Conservation (phyloP, 30 jellyfish, hydroid and myxozoan genomes). For the Hydra vulgaris region DNA sequence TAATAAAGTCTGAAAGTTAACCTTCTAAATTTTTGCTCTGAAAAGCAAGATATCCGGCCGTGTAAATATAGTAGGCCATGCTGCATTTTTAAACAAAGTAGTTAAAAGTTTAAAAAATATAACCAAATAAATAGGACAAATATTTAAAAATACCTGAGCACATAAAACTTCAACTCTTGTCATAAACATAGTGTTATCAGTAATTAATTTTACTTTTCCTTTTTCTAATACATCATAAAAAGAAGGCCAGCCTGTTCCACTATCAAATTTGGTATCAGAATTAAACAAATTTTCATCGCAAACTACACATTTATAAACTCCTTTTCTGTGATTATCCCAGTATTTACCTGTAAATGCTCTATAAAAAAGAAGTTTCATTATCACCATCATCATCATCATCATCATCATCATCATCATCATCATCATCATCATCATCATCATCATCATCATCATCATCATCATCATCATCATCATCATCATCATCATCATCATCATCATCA, state of each 20-base stretch:
- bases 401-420: too few relatives aligned
- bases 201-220: conserved; percentile 46
- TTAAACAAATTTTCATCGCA: conserved; percentile 73
- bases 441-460: too few relatives aligned
- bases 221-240: conserved; percentile 57
- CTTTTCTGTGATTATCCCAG: conserved; percentile 55
- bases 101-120: not conserved
- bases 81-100: not conserved
- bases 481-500: too few relatives aligned
- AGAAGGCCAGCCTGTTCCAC: conserved; percentile 99
- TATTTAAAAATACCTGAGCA: conserved; percentile 25
- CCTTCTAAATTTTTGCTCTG: not conserved
- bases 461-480: too few relatives aligned
- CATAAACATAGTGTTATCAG: conserved; percentile 69
- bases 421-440: too few relatives aligned
- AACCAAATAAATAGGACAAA: too few relatives aligned
- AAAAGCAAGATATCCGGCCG: not conserved
- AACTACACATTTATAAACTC: conserved; percentile 82
- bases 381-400: too few relatives aligned
- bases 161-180: conserved; percentile 80
- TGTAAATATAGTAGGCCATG: not conserved
- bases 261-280: conserved; percentile 70
- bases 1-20: not conserved
- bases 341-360: conserved; percentile 90
- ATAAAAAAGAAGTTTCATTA: too few relatives aligned